Conservation (phyloP, 2,888 invertebrate genomes). For the Ochropleura leucogaster region DNA sequence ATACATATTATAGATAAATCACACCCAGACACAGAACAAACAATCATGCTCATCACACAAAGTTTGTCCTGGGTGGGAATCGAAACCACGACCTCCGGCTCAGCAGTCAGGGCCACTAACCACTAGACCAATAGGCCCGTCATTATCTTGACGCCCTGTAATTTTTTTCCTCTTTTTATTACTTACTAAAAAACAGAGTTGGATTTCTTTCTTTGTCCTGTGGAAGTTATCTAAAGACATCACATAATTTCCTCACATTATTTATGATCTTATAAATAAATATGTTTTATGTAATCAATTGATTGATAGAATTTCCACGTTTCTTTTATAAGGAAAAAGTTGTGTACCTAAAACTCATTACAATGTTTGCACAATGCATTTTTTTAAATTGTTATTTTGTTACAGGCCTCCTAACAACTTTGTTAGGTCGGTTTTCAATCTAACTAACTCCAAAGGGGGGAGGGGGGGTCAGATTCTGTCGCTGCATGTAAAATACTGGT, state of each 20-base stretch:
- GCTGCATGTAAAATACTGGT: too few species aligned
- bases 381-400: background rate
- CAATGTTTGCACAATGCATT: background rate
- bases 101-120: too few species aligned
- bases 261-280: background rate
- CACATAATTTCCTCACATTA: conserved; percentile 4
- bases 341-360: background rate
- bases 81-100: too few species aligned
- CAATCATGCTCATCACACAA: too few species aligned
- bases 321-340: conserved; percentile 11
- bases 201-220: background rate
- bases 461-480: too few species aligned
- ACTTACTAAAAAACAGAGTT: background rate
- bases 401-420: background rate
- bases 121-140: too few species aligned
- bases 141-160: too few species aligned
- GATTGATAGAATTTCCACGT: background rate
- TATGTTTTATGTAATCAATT: background rate
- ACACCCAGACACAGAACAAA: too few species aligned
- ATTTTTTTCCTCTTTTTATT: too few species aligned
- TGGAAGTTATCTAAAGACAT: background rate
- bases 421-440: background rate
- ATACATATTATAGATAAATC: too few species aligned
- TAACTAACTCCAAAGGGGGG: too few species aligned
- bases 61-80: too few species aligned